phyloP scores from a whole-genome alignment of 2,113 vertebrate species.

The Kryptolebias marmoratus region DNA sequence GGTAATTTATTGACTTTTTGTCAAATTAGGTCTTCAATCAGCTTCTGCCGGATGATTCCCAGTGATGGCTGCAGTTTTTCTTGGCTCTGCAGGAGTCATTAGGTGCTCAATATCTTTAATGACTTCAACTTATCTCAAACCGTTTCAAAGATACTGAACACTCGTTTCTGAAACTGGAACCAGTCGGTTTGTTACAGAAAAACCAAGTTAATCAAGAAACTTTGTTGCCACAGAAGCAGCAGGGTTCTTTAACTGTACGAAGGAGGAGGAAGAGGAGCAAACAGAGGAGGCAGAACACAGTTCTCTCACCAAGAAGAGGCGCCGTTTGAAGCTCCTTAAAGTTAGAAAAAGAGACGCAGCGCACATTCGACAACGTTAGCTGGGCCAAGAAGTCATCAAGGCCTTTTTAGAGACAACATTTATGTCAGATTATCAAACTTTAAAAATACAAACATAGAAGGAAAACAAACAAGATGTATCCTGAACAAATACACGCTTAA shows the following conservation, averaged over 20 bases:
- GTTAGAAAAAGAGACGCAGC: constrained; percentile 66
- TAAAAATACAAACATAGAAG: background rate
- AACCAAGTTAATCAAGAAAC: constrained; percentile 51
- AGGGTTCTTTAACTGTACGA: constrained; percentile 38
- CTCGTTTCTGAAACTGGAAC: constrained; percentile 35
- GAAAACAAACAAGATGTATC: background rate
- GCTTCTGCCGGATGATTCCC: constrained; percentile 23
- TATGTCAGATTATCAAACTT: background rate
- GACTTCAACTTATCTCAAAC: constrained; percentile 1
- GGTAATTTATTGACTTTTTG: constrained; percentile 43
- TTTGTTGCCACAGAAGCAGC: constrained; percentile 48
- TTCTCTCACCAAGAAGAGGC: constrained; percentile 76
- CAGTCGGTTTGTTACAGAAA: constrained; percentile 15
- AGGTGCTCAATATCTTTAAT: constrained; percentile 3
- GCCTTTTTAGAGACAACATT: background rate
- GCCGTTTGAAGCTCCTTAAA: constrained; percentile 74
- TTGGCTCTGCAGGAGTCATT: constrained; percentile 24
- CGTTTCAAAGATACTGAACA: constrained; percentile 11
- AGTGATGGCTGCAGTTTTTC: constrained; percentile 42
- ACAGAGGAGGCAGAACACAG: constrained; percentile 56
- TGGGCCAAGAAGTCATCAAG: background rate
- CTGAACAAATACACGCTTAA: background rate
- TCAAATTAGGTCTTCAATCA: constrained; percentile 64
- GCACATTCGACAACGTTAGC: constrained; percentile 69
- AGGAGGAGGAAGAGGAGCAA: constrained; percentile 17